Evolutionary conservation across 2,888 invertebrate genomes (phyloP).

Genomic region (Eustalomyia histrio): DNA sequence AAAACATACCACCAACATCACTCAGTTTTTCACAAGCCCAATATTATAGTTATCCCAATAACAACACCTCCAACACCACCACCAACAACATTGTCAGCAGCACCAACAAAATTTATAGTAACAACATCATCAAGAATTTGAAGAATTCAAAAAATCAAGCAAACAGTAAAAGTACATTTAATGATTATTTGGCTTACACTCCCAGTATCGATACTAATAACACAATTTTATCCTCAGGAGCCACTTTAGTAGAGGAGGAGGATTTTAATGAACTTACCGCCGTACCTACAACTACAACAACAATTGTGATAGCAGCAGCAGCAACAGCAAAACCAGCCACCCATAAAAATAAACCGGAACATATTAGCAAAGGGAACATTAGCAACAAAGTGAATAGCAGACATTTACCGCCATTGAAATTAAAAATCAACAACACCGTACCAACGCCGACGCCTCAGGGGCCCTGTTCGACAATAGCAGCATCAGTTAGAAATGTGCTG

Average conservation of each 20-base stretch:
- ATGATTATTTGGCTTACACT: slow-evolving; percentile 49
- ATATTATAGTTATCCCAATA: slow-evolving; percentile 55
- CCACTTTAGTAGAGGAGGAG: slow-evolving; percentile 76
- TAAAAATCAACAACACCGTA: slow-evolving; percentile 47
- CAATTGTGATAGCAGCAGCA: slow-evolving; percentile 63
- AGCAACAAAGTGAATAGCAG: slow-evolving; percentile 43
- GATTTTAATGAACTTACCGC: slow-evolving; percentile 75
- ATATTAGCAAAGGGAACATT: slow-evolving; percentile 20
- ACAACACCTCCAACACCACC: slow-evolving; percentile 33
- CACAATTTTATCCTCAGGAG: slow-evolving; percentile 77
- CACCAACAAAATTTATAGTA: slow-evolving; percentile 51
- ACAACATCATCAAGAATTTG: slow-evolving; percentile 66
- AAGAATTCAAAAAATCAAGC: slow-evolving; percentile 69
- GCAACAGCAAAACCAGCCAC: slow-evolving; percentile 27
- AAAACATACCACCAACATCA: slow-evolving; percentile 23
- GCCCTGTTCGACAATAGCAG: slow-evolving; percentile 66
- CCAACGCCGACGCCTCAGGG: slow-evolving; percentile 54
- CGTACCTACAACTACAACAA: slow-evolving; percentile 63
- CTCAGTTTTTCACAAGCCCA: slow-evolving; percentile 58
- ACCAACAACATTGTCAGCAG: slow-evolving; percentile 42
- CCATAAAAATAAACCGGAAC: background rate
- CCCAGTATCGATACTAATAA: slow-evolving; percentile 69
- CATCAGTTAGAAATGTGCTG: slow-evolving; percentile 71
- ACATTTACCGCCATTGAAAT: slow-evolving; percentile 66
- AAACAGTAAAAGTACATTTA: slow-evolving; percentile 68